Base-by-base conservation (phyloP, 2,888 invertebrate species). In the Crioceris asparagi region DNA sequence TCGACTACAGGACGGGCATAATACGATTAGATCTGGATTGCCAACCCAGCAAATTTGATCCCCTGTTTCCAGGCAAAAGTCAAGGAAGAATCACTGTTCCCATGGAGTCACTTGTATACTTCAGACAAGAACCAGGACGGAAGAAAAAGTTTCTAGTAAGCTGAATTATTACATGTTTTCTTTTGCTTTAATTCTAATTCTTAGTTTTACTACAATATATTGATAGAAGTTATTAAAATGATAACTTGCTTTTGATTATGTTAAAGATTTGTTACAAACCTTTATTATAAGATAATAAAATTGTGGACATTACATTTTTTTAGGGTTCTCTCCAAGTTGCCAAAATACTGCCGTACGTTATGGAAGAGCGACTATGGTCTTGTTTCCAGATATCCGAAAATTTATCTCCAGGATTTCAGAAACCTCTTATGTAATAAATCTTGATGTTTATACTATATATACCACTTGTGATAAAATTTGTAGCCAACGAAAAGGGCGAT, bases 251-350 rank as follows among this genome's bases (percentile, higher is more conserved):
- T 26, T 11, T 19, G 14, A n/a, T 8, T 21, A 25, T 30, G 14
- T 30, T 30, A 11, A 17, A 4, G 4, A 7, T 7, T 11, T 4
- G n/a, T 10, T 7, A 30, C 30, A n/a, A 30, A 30, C 15, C n/a
- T 30, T 33, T 14, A 18, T 4, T 1, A 16, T 30, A 4, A 17
- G 25, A 37, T n/a, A 32, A 23, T 11, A 21, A 26, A 39, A 25
- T n/a, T n/a, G n/a, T n/a, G n/a, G n/a, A n/a, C n/a, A 16, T 25
- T 19, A 35, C 37, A 26, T 34, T 43, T 43, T 59, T 57, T 34
- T 54, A 66, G 66, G 66, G 66, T 25, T 64, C 66, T 5, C 64
- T 66, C 54, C 65, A 66, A 51, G 65, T 65, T 25, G 65, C 64
- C 1, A 65, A 65, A 51, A 53, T 66, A 37, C 54, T 65, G 10